phyloP scores from a whole-genome alignment of 92 coral and sea anemone species.

The Porites cylindrica region DNA sequence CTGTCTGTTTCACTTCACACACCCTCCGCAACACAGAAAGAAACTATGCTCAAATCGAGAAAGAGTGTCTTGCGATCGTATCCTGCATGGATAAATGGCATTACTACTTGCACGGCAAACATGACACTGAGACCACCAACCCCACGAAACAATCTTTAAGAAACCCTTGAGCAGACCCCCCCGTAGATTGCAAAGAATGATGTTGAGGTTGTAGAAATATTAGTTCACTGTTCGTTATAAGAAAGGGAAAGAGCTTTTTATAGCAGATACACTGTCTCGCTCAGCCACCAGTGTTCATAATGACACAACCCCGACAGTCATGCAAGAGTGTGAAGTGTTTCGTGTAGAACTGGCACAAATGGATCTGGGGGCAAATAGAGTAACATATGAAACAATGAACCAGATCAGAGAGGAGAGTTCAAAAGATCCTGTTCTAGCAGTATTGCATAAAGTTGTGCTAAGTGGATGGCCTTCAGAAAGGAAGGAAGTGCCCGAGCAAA shows the following conservation, averaged over 20 bases:
- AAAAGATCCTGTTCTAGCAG: too few relatives aligned
- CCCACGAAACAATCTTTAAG: background rate
- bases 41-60: background rate
- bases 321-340: background rate
- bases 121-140: background rate
- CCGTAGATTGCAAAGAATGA: conserved; percentile 16
- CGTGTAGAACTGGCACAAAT: too few relatives aligned
- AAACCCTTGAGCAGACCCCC: conserved; percentile 39
- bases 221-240: conserved; percentile 15
- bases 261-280: background rate
- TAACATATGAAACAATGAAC: too few relatives aligned
- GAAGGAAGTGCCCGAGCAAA: too few relatives aligned
- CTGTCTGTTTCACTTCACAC: conserved; percentile 11
- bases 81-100: too few relatives aligned
- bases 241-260: conserved; percentile 16
- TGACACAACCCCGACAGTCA: background rate
- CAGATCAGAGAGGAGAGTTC: too few relatives aligned
- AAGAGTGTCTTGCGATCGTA: too few relatives aligned
- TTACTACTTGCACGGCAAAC: background rate
- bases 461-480: too few relatives aligned
- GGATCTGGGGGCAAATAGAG: too few relatives aligned
- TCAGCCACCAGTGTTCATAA: background rate
- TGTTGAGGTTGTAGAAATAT: background rate
- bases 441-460: too few relatives aligned
- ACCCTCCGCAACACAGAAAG: background rate